Percentiles rank a stretch among this genome's conserved stretches.
phyloP scores from a whole-genome alignment of 2,797 vertebrate genomes.

The Enteromius viviparus region DNA sequence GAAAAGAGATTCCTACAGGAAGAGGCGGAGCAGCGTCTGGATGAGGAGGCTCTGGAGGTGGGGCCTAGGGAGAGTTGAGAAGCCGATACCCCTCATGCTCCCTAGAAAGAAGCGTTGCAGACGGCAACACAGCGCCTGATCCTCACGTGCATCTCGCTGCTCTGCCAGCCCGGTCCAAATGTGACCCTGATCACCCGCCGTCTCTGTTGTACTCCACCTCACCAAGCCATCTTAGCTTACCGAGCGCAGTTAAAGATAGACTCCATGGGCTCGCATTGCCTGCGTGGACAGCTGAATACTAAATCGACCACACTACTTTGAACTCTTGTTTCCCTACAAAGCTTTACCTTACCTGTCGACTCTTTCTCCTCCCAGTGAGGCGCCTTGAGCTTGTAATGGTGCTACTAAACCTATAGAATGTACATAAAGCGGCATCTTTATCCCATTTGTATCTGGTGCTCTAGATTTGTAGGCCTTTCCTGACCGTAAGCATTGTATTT shows the following conservation, averaged over 20 bases:
- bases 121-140: slow-evolving; percentile 69
- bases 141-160: slow-evolving; percentile 68
- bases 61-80: slow-evolving; percentile 78
- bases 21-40: slow-evolving; percentile 84
- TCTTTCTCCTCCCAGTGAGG: slow-evolving; percentile 71
- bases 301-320: slow-evolving; percentile 76
- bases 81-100: slow-evolving; percentile 53
- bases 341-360: slow-evolving; percentile 77
- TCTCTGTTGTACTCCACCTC: slow-evolving; percentile 72
- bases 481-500: slow-evolving; percentile 75
- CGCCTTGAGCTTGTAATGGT: slow-evolving; percentile 82
- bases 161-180: slow-evolving; percentile 61
- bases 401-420: slow-evolving; percentile 83
- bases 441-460: slow-evolving; percentile 70
- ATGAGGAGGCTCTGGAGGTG: slow-evolving; percentile 73
- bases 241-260: slow-evolving; percentile 76
- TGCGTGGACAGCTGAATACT: slow-evolving; percentile 35
- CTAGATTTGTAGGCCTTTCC: slow-evolving; percentile 79
- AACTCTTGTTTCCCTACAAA: slow-evolving; percentile 69
- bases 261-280: slow-evolving; percentile 59
- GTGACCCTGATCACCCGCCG: slow-evolving; percentile 64
- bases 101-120: slow-evolving; percentile 46
- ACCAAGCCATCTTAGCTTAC: slow-evolving; percentile 82
- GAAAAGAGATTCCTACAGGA: slow-evolving; percentile 85
- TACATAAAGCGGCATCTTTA: slow-evolving; percentile 68